Evolutionary conservation across 1,140 invertebrate genomes (phyloP).

Genomic region (Glomeris maerens): DNA sequence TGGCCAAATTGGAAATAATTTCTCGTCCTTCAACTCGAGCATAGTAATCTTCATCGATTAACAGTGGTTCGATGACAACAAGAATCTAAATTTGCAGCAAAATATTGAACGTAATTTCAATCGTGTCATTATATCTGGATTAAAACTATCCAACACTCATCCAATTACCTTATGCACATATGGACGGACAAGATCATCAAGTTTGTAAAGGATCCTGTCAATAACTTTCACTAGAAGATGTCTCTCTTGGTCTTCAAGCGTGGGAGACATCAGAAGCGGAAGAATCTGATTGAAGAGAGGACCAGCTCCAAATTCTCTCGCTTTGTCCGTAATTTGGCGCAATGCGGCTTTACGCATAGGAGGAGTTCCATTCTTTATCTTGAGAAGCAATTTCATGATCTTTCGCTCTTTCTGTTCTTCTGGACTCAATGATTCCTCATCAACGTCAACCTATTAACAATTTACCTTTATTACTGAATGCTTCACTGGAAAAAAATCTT

Average conservation of each 20-base stretch:
- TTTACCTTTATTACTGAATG: neutral
- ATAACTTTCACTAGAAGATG: conserved; percentile 99
- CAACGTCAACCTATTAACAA: conserved; percentile 63
- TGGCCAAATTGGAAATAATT: conserved; percentile 98
- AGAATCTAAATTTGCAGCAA: conserved; percentile 57
- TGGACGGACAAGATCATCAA: conserved; percentile 95
- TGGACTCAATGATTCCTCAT: conserved; percentile 85
- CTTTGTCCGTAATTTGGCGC: conserved; percentile 96
- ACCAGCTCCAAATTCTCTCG: conserved; percentile 93
- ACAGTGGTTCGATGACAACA: conserved; percentile 94
- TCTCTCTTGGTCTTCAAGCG: conserved; percentile 95
- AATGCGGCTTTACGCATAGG: conserved; percentile 97
- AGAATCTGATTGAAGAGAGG: conserved; percentile 98
- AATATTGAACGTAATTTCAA: no score
- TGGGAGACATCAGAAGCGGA: conserved; percentile 96
- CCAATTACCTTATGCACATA: conserved; percentile 95
- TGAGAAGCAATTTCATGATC: conserved; percentile 96
- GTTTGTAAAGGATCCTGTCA: conserved; percentile 93
- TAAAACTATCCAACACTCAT: no score
- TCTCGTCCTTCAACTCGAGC: conserved; percentile 97
- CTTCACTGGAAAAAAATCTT: neutral
- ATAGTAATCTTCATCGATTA: conserved; percentile 99
- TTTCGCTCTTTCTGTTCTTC: conserved; percentile 97
- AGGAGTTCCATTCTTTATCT: conserved; percentile 99
- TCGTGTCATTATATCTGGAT: no score